Evolutionary conservation across 2,797 vertebrate species (phyloP).

Genomic region (Melanotaenia boesemani): DNA sequence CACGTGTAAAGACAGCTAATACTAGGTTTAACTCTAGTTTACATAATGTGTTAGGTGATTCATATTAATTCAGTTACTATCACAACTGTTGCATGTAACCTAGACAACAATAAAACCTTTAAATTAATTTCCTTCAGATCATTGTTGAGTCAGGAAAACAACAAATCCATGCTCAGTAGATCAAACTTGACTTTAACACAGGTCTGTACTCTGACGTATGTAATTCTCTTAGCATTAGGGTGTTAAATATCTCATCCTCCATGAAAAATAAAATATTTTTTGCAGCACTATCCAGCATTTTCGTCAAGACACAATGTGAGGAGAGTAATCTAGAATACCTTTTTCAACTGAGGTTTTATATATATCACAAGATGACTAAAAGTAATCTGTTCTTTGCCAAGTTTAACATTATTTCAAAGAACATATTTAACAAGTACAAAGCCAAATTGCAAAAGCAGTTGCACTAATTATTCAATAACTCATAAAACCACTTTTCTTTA

Average conservation of each 20-base stretch:
- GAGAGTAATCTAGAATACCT: not conserved
- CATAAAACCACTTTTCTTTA: not conserved
- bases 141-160: conserved; percentile 7
- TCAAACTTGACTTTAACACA: not conserved
- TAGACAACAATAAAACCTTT: conserved; percentile 2
- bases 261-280: not conserved
- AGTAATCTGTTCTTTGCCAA: too few species aligned
- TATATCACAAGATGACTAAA: too few species aligned
- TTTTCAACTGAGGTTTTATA: not conserved
- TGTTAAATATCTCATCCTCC: conserved; percentile 4
- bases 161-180: not conserved
- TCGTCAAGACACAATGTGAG: conserved; percentile 7
- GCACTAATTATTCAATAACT: too few species aligned
- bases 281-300: not conserved
- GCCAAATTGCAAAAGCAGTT: not conserved
- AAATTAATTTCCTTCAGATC: not conserved
- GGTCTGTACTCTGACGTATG: not conserved
- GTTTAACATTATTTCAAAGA: too few species aligned
- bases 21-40: conserved; percentile 5
- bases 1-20: conserved; percentile 10
- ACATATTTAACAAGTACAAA: not conserved
- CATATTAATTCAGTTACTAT: not conserved
- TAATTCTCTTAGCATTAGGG: not conserved
- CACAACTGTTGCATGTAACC: not conserved
- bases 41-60: conserved; percentile 4